These are phyloP conservation scores for Trichomycterus rosablanca DNA, from an alignment of 2,113 vertebrate genomes.

Conservation along the genomic window DNA sequence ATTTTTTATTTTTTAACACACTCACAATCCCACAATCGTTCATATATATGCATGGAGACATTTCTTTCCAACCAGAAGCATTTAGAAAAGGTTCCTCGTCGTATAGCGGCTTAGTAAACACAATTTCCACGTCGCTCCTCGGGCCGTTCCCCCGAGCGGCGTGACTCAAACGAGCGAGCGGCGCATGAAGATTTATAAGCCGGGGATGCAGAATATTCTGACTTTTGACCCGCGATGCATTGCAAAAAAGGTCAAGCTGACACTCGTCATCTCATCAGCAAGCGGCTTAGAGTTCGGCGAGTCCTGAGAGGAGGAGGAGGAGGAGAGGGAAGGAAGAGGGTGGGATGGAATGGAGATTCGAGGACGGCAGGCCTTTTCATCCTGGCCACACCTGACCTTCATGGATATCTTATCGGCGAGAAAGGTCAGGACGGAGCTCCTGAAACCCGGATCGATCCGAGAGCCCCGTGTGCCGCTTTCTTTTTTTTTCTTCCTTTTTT, in stretches of 20 bases:
- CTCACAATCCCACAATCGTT: too few species aligned
- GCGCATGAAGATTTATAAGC: slow-evolving; percentile 50
- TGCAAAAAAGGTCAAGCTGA: slow-evolving; percentile 75
- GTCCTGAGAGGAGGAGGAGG: slow-evolving; percentile 38
- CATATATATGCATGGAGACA: slow-evolving; percentile 12
- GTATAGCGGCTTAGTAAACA: slow-evolving; percentile 42
- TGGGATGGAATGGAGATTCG: background rate
- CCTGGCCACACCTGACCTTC: slow-evolving; percentile 60
- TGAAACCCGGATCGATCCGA: slow-evolving; percentile 68
- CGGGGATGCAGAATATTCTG: slow-evolving; percentile 50
- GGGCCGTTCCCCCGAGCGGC: slow-evolving; percentile 57
- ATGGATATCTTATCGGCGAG: slow-evolving; percentile 64
- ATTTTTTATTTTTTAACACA: background rate
- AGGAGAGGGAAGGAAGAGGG: slow-evolving; percentile 24
- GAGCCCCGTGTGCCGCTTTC: slow-evolving; percentile 52
- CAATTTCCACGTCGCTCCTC: slow-evolving; percentile 61
- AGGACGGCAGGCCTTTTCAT: slow-evolving; percentile 21
- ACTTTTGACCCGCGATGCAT: slow-evolving; percentile 68
- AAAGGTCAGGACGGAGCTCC: slow-evolving; percentile 68
- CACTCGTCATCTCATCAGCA: slow-evolving; percentile 64
- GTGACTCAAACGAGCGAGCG: slow-evolving; percentile 62
- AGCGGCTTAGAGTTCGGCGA: slow-evolving; percentile 51
- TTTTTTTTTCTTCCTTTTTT: slow-evolving; percentile 41
- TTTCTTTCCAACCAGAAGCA: slow-evolving; percentile 20
- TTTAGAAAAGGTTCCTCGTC: background rate